Evolutionary conservation across 2,113 vertebrate genomes (phyloP), one percentile per base, ranked within the genome.

Genomic region (Prunella fulvescens): DNA sequence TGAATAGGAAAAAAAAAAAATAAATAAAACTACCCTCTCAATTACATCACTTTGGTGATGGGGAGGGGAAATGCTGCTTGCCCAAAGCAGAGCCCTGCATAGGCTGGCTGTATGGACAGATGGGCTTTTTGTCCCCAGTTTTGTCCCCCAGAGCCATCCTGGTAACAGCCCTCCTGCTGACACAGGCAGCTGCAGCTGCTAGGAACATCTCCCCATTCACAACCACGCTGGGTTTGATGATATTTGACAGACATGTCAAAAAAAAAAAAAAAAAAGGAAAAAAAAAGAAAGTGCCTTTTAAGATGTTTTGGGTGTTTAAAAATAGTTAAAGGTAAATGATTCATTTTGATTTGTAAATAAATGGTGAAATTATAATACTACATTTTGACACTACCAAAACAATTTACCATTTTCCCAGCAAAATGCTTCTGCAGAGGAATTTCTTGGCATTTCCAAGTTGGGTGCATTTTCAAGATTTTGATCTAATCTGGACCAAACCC

Each of bases 341-440:
- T 95, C 61, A 69, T 95, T 94, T 80, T 85, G 70, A 89, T 62
- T 91, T 69, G 67, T 51, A 92, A 29, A 26, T 94, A 78, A 81
- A 93, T 83, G 0, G 0, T 80, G 64, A 35, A 80, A 83, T 90
- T 82, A 42, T 35, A 87, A 57, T 25, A 39, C 42, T 26, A 12
- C 10, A 1, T 74, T 90, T 84, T 79, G 50, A 85, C 35, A 45
- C 57, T 42, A 92, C 35, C 53, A 85, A 85, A 91, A 87, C 70
- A 45, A 65, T 86, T 78, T 37, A 31, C 23, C 9, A 7, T 60
- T 91, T 86, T 61, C 42, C 39, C 26, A 80, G 67, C 5, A 88
- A 88, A 92, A 54, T 9, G 0, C 25, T 88, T 37, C 70, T 33
- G 29, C 22, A 81, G 44, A 61, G 48, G 50, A 86, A 77, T 51